Evolutionary conservation across 2,113 vertebrate species (phyloP), one percentile per base, ranked within the genome.

Genomic region (Petaurus breviceps): DNA sequence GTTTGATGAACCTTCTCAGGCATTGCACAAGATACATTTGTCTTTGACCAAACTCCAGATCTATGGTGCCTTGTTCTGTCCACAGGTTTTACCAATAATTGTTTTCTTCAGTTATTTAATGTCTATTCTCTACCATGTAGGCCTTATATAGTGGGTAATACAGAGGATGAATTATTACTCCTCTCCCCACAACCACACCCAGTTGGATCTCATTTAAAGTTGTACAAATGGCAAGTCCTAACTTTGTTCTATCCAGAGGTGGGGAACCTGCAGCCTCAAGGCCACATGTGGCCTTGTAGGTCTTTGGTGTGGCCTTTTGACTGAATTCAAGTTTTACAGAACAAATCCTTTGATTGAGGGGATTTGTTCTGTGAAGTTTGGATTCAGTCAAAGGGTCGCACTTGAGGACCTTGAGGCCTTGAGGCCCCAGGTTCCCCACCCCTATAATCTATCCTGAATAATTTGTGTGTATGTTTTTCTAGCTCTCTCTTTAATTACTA

Each of bases 81-180:
- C 92, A 77, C 43, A 99, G 99, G 98, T 98, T 95, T 97, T 99
- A 95, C 98, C 99, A 3, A 99, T 99, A 93, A 98, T 99, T 68
- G 97, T 99, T 46, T 99, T 99, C 97, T 99, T 99, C 96, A 99
- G 98, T 98, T 99, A 98, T 28, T 97, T 99, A 54, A 99, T 99
- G 99, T 99, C 99, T 0, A 52, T 99, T 43, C 98, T 99, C 2
- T 99, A 99, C 96, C 99, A 96, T 95, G 61, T 99, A 90, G 99
- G 99, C 5, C 89, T 99, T 91, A 99, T 99, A 99, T 98, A 99
- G 95, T 99, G 98, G 98, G 10, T 99, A 94, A 99, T 99, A 93
- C 68, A 99, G n/a, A 99, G 99, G 99, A 99, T 99, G 97, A 50
- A 47, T 43, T 89, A 25, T 2, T 68, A 14, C 31, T 16, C 31